Evolutionary conservation across 2,888 invertebrate species (phyloP).

Genomic region (Ophion costatus): DNA sequence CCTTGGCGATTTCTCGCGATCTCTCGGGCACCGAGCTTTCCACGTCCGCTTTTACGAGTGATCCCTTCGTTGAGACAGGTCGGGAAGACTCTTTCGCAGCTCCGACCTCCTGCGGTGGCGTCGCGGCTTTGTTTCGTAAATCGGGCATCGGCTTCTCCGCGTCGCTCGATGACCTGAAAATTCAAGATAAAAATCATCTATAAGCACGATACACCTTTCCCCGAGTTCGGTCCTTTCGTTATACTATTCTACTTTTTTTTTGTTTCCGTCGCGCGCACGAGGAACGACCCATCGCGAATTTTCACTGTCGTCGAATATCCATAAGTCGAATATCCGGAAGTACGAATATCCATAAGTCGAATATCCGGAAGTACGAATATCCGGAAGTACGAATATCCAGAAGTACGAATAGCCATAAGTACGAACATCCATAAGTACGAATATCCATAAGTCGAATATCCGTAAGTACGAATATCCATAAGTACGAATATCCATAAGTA

Average conservation of each 20-base stretch:
- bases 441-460: no score
- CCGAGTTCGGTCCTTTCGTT: constrained; percentile 25
- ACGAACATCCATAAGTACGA: no score
- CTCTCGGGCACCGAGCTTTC: neutral
- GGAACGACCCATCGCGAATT: neutral
- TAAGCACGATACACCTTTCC: constrained; percentile 27
- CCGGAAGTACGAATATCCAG: no score
- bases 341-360: no score
- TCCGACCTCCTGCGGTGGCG: neutral
- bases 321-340: no score
- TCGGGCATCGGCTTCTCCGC: neutral
- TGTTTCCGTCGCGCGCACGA: neutral
- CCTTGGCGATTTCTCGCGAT: neutral
- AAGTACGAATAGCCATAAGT: no score
- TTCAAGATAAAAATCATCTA: constrained; percentile 48
- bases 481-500: no score
- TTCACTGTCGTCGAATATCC: no score
- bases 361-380: no score
- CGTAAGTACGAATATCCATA: no score
- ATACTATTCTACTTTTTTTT: neutral
- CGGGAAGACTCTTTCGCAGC: neutral
- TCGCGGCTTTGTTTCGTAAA: neutral
- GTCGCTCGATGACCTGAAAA: constrained; percentile 55
- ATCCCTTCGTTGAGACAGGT: no score
- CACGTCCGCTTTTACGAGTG: neutral